A percentile compares a stretch with the other conserved stretches of the same genome.
phyloP scores from a whole-genome alignment of 2,888 invertebrate genomes.

The Drosophila mimetica region DNA sequence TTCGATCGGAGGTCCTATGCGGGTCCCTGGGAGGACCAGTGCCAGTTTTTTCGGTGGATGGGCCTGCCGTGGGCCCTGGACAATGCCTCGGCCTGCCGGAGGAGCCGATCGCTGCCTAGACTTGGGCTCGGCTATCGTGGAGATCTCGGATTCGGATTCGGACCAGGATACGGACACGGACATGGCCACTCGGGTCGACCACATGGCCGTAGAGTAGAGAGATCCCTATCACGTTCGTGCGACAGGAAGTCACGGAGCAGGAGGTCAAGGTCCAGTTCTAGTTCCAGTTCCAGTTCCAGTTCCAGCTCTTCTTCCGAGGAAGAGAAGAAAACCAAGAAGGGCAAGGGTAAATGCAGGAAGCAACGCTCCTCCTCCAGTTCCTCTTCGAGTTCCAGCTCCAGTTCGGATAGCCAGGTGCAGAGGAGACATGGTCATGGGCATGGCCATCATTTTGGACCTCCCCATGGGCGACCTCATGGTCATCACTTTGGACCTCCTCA shows the following conservation, averaged over 20 bases:
- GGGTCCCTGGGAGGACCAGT: constrained; percentile 27
- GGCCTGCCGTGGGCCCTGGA: constrained; percentile 65
- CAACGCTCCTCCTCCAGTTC: constrained; percentile 8
- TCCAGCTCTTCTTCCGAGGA: constrained; percentile 10
- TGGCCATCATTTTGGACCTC: not conserved
- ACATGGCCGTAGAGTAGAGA: constrained; percentile 58
- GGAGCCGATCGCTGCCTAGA: constrained; percentile 47
- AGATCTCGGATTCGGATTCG: constrained; percentile 39
- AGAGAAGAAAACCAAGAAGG: not conserved
- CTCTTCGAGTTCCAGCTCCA: constrained; percentile 8
- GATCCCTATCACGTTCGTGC: constrained; percentile 42
- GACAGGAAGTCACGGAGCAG: constrained; percentile 9
- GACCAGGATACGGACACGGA: constrained; percentile 58
- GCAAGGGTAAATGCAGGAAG: not conserved
- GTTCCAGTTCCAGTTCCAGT: constrained; percentile 2
- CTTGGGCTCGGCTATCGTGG: constrained; percentile 21
- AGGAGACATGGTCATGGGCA: not conserved
- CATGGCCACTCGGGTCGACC: constrained; percentile 56
- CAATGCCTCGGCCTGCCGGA: constrained; percentile 35
- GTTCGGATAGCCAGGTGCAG: constrained; percentile 7
- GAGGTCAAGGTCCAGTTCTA: constrained; percentile 13
- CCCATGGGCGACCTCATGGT: not conserved
- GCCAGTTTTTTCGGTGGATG: constrained; percentile 65
- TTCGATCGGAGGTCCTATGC: constrained; percentile 10
- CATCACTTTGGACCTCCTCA: constrained; percentile 2